Conservation (phyloP, 1,140 invertebrate genomes). For the Cardiocondyla obscurior region DNA sequence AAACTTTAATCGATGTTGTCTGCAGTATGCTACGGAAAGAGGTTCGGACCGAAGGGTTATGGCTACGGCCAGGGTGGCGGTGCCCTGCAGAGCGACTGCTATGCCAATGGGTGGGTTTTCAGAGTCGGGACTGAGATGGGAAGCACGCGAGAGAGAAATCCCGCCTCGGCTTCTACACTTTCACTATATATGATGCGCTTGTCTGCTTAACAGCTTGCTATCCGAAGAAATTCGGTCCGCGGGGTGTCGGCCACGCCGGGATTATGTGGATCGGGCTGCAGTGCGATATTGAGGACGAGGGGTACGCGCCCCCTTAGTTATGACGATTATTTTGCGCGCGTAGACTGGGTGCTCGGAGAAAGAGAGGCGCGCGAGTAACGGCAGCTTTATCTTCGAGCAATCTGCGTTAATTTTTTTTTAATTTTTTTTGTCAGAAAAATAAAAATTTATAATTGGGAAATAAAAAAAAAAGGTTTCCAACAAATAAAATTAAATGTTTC, state of each 20-base stretch:
- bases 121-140: conserved; percentile 72
- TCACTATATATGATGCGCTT: conserved; percentile 82
- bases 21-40: conserved; percentile 96
- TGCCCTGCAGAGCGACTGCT: conserved; percentile 93
- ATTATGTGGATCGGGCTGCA: conserved; percentile 86
- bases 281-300: conserved; percentile 85
- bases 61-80: conserved; percentile 96
- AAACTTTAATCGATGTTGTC: conserved; percentile 79
- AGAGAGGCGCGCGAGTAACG: neutral
- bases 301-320: conserved; percentile 80
- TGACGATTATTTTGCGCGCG: conserved; percentile 44
- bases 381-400: conserved; percentile 10
- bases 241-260: conserved; percentile 92
- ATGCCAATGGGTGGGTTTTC: conserved; percentile 88
- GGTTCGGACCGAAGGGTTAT: conserved; percentile 97
- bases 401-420: neutral
- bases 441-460: too few species aligned
- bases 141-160: conserved; percentile 69
- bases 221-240: conserved; percentile 91
- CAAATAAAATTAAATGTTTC: too few species aligned
- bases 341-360: conserved; percentile 23
- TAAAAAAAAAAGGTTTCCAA: too few species aligned
- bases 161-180: conserved; percentile 78
- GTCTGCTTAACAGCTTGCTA: conserved; percentile 87
- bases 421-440: too few species aligned